Percentiles rank a stretch among this genome's conserved stretches.
Conservation (phyloP, 2,113 vertebrate genomes). For the Chaetops frenatus region DNA sequence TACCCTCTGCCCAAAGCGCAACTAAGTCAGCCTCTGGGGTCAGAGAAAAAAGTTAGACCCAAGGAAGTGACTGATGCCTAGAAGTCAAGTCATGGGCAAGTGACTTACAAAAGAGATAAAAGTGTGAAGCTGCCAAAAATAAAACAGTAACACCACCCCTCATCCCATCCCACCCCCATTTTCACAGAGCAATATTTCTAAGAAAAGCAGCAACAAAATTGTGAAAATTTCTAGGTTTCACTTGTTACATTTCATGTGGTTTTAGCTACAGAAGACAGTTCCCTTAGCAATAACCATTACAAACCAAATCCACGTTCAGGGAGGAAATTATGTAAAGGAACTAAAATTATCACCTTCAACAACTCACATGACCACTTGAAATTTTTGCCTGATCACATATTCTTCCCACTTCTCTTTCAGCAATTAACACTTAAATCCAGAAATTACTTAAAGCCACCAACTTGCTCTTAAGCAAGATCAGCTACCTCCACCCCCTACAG, state of each 20-base stretch:
- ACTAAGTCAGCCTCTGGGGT: background rate
- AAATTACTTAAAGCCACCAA: background rate
- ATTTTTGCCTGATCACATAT: background rate
- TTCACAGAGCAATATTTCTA: background rate
- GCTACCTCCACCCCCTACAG: background rate
- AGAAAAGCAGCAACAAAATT: background rate
- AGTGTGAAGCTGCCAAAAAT: background rate
- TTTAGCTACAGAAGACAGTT: background rate
- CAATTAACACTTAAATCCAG: background rate
- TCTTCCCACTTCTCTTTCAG: background rate
- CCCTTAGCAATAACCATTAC: conserved; percentile 3
- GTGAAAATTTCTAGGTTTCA: background rate
- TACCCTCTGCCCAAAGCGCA: background rate
- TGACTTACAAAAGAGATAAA: background rate
- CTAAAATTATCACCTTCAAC: conserved; percentile 9
- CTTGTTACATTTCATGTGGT: background rate
- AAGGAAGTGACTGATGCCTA: background rate
- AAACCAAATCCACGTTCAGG: conserved; percentile 2
- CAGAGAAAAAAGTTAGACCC: background rate
- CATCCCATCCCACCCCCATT: fast-evolving
- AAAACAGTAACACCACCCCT: background rate
- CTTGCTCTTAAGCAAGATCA: background rate
- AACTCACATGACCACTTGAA: background rate
- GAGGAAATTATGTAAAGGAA: conserved; percentile 13
- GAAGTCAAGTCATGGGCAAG: background rate